Evolutionary conservation across 2,797 vertebrate species (phyloP), one percentile per base, ranked within the genome.

Genomic region (Anguilla pacifica): DNA sequence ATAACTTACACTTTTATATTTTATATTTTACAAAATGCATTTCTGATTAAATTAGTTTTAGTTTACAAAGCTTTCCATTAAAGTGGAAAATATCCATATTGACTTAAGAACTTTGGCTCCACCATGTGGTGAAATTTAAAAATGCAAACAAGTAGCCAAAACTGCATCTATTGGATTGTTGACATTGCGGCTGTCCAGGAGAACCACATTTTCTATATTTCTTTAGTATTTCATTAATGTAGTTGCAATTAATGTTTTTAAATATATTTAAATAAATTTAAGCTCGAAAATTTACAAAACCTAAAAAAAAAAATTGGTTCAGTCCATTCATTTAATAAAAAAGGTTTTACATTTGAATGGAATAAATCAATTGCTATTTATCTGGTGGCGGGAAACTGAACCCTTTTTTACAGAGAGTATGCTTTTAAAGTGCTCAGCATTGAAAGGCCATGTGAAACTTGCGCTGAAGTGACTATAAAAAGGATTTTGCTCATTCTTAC

Each of bases 391-490:
- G 86, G 81, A 22, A 84, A 55, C 86, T 84, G 35, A 53, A 84
- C 67, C 84, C 35, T 88, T 86, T 84, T 64, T 86, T 74, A 89
- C 64, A 86, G 39, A 86, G 89, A 43, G 74, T 90, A 86, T 70
- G 55, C 49, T 83, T 88, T 88, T 91, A 91, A 91, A 92, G 92
- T 92, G 92, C 92, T 90, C 49, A 74, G 85, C 59, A 86, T 64
- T 79, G 82, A 84, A 74, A 87, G n/a, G 84, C 88, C 55, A 49
- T 86, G 17, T 55, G 55, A 46, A 86, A 89, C 86, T 87, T 88
- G 87, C 88, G 88, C 89, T 89, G 85, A 88, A 86, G 84, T 70
- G 89, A 88, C 89, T 89, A 82, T 55, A 85, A 86, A 19, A 86
- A 79, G 81, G 74, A 43, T 31, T 72, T 72, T 31, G 10, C n/a